Percentiles rank a stretch among this genome's conserved stretches.
These are phyloP conservation scores for Propithecus coquereli DNA, from an alignment of 2,113 vertebrate genomes.

Conservation along the genomic window DNA sequence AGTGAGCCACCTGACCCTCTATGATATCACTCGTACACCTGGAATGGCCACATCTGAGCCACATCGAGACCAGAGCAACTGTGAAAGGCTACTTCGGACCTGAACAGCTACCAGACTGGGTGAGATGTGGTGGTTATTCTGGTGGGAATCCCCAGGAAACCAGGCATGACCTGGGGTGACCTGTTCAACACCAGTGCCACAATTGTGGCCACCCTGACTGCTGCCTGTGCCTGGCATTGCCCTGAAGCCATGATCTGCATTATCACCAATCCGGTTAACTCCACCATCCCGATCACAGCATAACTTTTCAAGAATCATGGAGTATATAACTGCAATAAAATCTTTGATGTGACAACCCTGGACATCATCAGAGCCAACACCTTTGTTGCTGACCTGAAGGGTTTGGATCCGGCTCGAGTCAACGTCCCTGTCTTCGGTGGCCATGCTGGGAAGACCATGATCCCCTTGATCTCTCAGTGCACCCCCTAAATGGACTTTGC, in stretches of 20 bases:
- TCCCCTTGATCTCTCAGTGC: conserved; percentile 94
- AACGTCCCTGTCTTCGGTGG: conserved; percentile 94
- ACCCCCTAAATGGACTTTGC: no score
- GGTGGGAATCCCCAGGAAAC: conserved; percentile 96
- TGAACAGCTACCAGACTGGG: conserved; percentile 92
- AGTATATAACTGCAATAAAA: conserved; percentile 93
- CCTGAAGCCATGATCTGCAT: conserved; percentile 96
- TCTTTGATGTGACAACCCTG: conserved; percentile 96
- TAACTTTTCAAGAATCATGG: conserved; percentile 96
- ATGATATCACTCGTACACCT: conserved; percentile 94
- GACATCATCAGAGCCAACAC: conserved; percentile 97
- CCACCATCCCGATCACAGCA: conserved; percentile 95
- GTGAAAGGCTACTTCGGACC: conserved; percentile 94
- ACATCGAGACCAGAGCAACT: conserved; percentile 93
- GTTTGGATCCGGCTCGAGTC: conserved; percentile 93
- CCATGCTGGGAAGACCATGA: conserved; percentile 97
- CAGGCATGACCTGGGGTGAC: conserved; percentile 98
- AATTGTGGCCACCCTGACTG: conserved; percentile 92
- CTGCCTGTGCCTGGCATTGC: conserved; percentile 93
- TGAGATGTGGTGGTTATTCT: conserved; percentile 96
- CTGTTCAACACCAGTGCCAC: conserved; percentile 98
- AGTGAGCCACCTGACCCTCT: conserved; percentile 92
- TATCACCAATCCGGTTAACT: conserved; percentile 97
- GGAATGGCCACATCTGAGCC: conserved; percentile 95
- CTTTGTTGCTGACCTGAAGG: conserved; percentile 96